A percentile compares a stretch with the other conserved stretches of the same genome.
These are phyloP conservation scores for Bolinopsis microptera DNA, from an alignment of 37 sponge, comb jelly and placozoan species.

Conservation along the genomic window DNA sequence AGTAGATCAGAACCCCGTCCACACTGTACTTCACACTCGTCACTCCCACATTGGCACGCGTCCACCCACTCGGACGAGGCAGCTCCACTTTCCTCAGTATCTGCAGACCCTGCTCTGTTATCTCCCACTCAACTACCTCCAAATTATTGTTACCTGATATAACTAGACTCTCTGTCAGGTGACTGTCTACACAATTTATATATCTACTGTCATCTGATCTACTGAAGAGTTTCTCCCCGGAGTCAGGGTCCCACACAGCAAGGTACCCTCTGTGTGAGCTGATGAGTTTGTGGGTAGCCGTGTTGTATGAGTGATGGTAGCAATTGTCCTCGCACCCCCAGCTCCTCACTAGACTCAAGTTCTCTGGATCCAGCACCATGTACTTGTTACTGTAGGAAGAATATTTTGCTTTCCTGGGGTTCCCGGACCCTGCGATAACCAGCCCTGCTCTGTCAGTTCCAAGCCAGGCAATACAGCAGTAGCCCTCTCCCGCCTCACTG, in stretches of 20 bases:
- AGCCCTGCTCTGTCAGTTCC: neutral
- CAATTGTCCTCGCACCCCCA: slow-evolving; percentile 21
- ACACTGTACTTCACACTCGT: neutral
- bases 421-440: neutral
- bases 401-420: neutral
- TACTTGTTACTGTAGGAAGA: neutral
- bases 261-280: slow-evolving; percentile 27
- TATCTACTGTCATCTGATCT: neutral
- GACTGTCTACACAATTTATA: neutral
- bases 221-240: neutral
- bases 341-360: neutral
- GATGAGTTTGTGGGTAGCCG: neutral
- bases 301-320: slow-evolving; percentile 30
- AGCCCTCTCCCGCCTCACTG: neutral
- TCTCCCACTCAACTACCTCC: slow-evolving; percentile 5
- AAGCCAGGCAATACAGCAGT: neutral
- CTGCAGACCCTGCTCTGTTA: neutral
- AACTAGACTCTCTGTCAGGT: neutral
- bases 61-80: slow-evolving; percentile 42
- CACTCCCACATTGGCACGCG: slow-evolving; percentile 37
- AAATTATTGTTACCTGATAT: slow-evolving; percentile 8
- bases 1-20: neutral
- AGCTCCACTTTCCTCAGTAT: neutral
- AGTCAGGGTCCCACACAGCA: neutral
- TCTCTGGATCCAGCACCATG: neutral